These are phyloP conservation scores for Rhingia rostrata DNA, from an alignment of 2,888 invertebrate species.

Conservation along the genomic window DNA sequence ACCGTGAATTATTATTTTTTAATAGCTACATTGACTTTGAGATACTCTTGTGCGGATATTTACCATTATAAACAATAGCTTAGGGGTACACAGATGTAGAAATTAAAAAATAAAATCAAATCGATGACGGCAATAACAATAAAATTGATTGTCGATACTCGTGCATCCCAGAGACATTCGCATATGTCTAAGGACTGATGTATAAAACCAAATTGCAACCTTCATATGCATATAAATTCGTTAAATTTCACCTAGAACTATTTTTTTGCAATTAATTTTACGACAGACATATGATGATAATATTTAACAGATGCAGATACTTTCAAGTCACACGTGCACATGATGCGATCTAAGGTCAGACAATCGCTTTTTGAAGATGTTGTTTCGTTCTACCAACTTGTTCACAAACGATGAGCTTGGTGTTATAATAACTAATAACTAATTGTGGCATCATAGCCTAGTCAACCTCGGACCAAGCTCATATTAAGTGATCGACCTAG, in stretches of 20 bases:
- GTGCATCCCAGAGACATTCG: too few relatives aligned
- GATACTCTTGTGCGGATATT: constrained; percentile 53
- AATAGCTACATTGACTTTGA: constrained; percentile 65
- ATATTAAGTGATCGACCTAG: constrained; percentile 64
- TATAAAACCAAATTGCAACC: constrained; percentile 14
- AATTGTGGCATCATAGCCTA: constrained; percentile 62
- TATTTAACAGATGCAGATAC: constrained; percentile 55
- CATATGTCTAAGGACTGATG: neutral
- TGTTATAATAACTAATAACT: constrained; percentile 51
- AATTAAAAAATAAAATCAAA: neutral
- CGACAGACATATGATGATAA: constrained; percentile 11
- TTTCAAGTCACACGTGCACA: constrained; percentile 42
- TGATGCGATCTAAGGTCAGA: constrained; percentile 54
- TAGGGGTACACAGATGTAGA: constrained; percentile 4
- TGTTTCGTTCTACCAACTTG: constrained; percentile 6
- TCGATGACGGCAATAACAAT: constrained; percentile 30
- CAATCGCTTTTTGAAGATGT: constrained; percentile 67
- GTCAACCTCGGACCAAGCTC: constrained; percentile 64
- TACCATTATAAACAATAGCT: constrained; percentile 27
- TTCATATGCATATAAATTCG: constrained; percentile 38
- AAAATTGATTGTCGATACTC: constrained; percentile 7
- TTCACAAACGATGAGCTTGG: constrained; percentile 17
- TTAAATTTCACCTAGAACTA: constrained; percentile 62
- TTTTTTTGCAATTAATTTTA: constrained; percentile 51
- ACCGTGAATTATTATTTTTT: constrained; percentile 70